These are phyloP conservation scores for Chaenogobius annularis DNA, from an alignment of 2,113 vertebrate genomes.

Conservation along the genomic window DNA sequence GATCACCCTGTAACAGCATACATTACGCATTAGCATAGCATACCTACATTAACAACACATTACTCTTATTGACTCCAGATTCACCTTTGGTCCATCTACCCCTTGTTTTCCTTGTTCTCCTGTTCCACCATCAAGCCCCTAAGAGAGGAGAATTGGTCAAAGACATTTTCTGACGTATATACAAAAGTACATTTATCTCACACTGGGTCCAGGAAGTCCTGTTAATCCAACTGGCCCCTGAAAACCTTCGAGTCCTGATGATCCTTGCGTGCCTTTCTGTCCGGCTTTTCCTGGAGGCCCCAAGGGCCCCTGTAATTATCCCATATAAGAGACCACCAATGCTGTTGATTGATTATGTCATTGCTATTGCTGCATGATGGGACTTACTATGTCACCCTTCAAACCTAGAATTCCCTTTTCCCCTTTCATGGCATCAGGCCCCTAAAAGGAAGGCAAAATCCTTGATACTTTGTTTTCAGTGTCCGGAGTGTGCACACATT, in stretches of 20 bases:
- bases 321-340: constrained; percentile 10
- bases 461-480: neutral
- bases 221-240: constrained; percentile 57
- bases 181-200: constrained; percentile 38
- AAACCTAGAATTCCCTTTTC: constrained; percentile 64
- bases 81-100: constrained; percentile 73
- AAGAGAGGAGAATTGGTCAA: neutral
- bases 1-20: constrained; percentile 62
- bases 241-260: constrained; percentile 63
- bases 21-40: neutral
- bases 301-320: constrained; percentile 59
- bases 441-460: constrained; percentile 50
- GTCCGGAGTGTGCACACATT: no score
- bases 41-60: neutral
- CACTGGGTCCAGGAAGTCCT: constrained; percentile 65
- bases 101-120: constrained; percentile 76
- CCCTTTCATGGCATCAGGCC: constrained; percentile 61
- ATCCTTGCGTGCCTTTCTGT: constrained; percentile 65
- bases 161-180: neutral
- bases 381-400: constrained; percentile 68
- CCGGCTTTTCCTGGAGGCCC: constrained; percentile 70
- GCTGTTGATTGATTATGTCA: neutral
- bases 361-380: neutral
- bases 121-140: constrained; percentile 76
- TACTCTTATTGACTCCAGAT: neutral